Evolutionary conservation across 2,888 invertebrate species (phyloP), one percentile per base, ranked within the genome.

Genomic region (Thereva nobilitata): DNA sequence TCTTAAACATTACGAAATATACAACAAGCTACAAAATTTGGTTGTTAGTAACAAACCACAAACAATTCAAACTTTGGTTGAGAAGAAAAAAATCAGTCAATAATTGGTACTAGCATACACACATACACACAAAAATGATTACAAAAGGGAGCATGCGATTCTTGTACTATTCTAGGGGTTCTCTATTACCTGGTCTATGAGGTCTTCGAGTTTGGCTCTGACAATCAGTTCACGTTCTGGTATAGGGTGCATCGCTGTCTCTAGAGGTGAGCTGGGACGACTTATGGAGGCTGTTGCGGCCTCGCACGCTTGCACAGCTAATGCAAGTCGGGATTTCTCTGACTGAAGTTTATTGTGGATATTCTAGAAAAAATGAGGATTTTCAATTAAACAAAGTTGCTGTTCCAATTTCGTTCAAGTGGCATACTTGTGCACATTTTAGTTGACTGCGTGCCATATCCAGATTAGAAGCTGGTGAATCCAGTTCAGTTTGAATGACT

Each of bases 201-300:
- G 87, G 83, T 96, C 95, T 80, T 96, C 94, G 0, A 96, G 84
- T 61, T 92, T 85, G 0, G 91, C 90, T 71, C 95, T 85, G 66
- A 94, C 93, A 79, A 89, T 87, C 6, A 94, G 84, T 80, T 96
- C 96, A 67, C 89, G 85, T 67, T 91, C 89, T 7, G 95, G 94
- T 71, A 94, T 87, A 10, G 93, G 92, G 69, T 93, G 89, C 54
- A 93, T 90, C 9, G 92, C 88, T 0, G 89, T 87, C 79, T 95
- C 95, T 63, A 93, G 87, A 0, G 95, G 95, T 64, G 94, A 94
- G 44, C 93, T 91, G 0, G 95, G 95, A 4, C 95, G 85, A 63
- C 95, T 95, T 35, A 95, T 91, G 0, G 93, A 93, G 1, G 95
- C 93, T 0, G 94, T 92, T 0, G 95, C 95, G 3, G 94, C 94